Conservation (phyloP, 2,797 vertebrate genomes). For the Peromyscus eremicus region DNA sequence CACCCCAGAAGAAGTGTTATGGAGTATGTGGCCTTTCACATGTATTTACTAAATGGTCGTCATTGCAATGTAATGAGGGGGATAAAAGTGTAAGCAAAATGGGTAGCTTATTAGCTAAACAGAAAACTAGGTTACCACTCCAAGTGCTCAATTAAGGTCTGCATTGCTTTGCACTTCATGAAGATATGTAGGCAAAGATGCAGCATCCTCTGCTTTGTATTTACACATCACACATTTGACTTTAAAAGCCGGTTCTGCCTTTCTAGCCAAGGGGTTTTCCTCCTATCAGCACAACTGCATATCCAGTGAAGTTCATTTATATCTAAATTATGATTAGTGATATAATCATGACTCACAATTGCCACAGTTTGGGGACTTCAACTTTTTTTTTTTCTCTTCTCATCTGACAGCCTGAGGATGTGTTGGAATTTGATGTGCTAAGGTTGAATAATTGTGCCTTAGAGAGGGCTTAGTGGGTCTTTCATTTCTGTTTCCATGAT, state of each 20-base stretch:
- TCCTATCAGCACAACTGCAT: conserved; percentile 43
- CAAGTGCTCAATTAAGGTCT: conserved; percentile 67
- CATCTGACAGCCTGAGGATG: conserved; percentile 47
- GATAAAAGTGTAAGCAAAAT: conserved; percentile 74
- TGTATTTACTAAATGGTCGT: conserved; percentile 75
- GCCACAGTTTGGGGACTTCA: conserved; percentile 63
- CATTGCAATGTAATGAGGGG: conserved; percentile 64
- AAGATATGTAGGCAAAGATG: conserved; percentile 68
- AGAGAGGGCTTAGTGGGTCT: conserved; percentile 70
- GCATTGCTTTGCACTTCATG: conserved; percentile 65
- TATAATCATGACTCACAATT: conserved; percentile 56
- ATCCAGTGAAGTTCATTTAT: conserved; percentile 26
- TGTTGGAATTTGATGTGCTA: conserved; percentile 7
- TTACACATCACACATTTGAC: conserved; percentile 35
- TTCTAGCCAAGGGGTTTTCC: neutral
- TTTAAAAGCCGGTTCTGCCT: conserved; percentile 53
- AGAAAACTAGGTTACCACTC: conserved; percentile 68
- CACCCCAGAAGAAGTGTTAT: neutral
- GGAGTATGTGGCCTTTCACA: conserved; percentile 71
- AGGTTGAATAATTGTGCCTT: conserved; percentile 58
- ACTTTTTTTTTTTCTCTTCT: neutral
- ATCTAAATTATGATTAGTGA: conserved; percentile 67
- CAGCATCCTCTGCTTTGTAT: conserved; percentile 14
- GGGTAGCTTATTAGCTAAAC: conserved; percentile 74
- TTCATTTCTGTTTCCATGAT: conserved; percentile 76